Conservation (phyloP, 2,797 vertebrate species). For the Chelon labrosus region DNA sequence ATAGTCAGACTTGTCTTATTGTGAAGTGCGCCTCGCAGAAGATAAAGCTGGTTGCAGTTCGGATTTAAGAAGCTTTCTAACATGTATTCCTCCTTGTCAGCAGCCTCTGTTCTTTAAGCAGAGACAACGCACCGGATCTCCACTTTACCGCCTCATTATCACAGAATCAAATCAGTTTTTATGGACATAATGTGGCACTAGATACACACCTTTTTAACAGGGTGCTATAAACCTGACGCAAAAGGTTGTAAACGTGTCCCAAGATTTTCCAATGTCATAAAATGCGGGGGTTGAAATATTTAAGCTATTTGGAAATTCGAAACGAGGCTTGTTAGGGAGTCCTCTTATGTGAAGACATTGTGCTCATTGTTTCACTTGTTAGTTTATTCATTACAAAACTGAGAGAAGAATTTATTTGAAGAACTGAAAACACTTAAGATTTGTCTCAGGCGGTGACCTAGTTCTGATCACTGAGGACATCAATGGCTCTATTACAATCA, state of each 20-base stretch:
- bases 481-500: not conserved
- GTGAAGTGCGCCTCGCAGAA: too few species aligned
- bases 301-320: not conserved
- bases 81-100: slow-evolving; percentile 7
- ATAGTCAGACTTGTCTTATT: too few species aligned
- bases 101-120: slow-evolving; percentile 10
- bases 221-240: slow-evolving; percentile 1
- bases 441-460: too few species aligned
- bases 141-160: slow-evolving; percentile 30
- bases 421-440: too few species aligned
- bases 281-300: not conserved
- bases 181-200: not conserved
- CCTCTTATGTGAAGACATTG: too few species aligned
- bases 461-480: too few species aligned
- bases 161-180: slow-evolving; percentile 17
- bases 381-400: too few species aligned
- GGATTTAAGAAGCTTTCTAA: not conserved
- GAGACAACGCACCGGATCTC: slow-evolving; percentile 12
- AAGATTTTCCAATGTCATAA: not conserved
- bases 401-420: too few species aligned
- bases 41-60: not conserved
- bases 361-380: too few species aligned
- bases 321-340: not conserved
- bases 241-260: slow-evolving; percentile 1
- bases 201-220: slow-evolving; percentile 42